A percentile compares a stretch with the other conserved stretches of the same genome.
phyloP scores from a whole-genome alignment of 1,140 invertebrate genomes.

The Pogonomyrmex barbatus region DNA sequence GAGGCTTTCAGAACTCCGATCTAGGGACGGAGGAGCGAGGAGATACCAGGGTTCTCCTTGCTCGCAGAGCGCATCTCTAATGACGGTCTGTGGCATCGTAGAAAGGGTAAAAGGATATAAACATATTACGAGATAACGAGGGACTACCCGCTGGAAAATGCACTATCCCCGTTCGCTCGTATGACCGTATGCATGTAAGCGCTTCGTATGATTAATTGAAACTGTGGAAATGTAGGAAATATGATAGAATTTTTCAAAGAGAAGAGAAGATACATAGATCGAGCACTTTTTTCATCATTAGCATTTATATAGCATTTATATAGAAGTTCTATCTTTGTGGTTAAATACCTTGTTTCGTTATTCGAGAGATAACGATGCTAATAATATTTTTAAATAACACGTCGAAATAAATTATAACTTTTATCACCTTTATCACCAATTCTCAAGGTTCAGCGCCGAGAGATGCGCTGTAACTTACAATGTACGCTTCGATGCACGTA shows the following conservation, averaged over 20 bases:
- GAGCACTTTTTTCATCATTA: background rate
- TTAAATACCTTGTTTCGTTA: background rate
- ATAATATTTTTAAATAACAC: background rate
- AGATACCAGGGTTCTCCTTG: slow-evolving; percentile 26
- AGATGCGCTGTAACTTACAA: background rate
- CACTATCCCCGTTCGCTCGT: background rate
- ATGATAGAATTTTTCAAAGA: background rate
- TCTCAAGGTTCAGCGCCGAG: background rate
- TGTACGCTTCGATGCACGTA: slow-evolving; percentile 5
- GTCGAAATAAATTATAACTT: background rate
- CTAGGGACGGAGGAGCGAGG: slow-evolving; percentile 9
- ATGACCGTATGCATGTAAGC: background rate
- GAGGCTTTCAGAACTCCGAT: slow-evolving; percentile 60
- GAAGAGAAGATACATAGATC: background rate
- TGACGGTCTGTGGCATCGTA: slow-evolving; percentile 50
- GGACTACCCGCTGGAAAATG: slow-evolving; percentile 40
- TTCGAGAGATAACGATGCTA: background rate
- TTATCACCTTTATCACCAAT: background rate
- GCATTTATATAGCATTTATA: background rate
- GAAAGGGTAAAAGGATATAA: slow-evolving; percentile 68
- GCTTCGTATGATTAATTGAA: slow-evolving; percentile 54
- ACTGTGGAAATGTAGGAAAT: background rate
- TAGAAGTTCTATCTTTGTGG: background rate
- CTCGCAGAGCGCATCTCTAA: slow-evolving; percentile 47
- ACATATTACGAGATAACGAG: slow-evolving; percentile 72